Percentiles rank a stretch among this genome's conserved stretches.
phyloP scores from a whole-genome alignment of 2,113 vertebrate species.

The Cyrtonyx montezumae region DNA sequence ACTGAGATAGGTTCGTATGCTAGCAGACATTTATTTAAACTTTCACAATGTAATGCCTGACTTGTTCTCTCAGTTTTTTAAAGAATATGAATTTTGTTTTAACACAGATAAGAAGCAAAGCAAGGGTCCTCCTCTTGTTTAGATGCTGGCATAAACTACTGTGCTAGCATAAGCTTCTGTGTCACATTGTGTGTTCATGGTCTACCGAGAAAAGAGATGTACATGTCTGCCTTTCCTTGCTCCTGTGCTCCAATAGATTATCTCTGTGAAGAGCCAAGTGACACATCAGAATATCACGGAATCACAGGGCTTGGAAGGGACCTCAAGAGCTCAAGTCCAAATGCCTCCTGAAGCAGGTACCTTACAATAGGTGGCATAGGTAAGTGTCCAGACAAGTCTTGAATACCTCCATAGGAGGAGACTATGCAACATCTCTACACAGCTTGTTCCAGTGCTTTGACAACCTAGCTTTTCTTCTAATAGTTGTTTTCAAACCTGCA shows the following conservation, averaged over 20 bases:
- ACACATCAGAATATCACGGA: background rate
- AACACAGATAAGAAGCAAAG: background rate
- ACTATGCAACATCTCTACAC: too few species aligned
- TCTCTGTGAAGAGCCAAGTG: background rate
- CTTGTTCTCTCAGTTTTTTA: background rate
- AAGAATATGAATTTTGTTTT: background rate
- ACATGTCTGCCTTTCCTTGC: background rate
- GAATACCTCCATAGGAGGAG: too few species aligned
- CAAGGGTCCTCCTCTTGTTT: background rate
- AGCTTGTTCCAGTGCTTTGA: too few species aligned
- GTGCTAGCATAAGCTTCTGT: background rate
- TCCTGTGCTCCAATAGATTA: background rate
- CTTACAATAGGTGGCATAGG: too few species aligned
- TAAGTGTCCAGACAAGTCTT: too few species aligned
- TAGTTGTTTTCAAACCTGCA: background rate
- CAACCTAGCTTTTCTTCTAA: background rate
- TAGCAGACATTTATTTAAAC: background rate
- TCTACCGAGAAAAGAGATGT: background rate
- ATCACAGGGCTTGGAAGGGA: too few species aligned
- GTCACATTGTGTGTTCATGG: background rate
- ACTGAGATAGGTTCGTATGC: background rate
- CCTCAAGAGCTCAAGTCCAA: too few species aligned
- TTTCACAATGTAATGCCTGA: background rate
- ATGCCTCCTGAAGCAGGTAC: too few species aligned
- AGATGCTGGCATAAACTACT: background rate